Evolutionary conservation across 2,888 invertebrate genomes (phyloP).

Genomic region (Drosophila emarginata): DNA sequence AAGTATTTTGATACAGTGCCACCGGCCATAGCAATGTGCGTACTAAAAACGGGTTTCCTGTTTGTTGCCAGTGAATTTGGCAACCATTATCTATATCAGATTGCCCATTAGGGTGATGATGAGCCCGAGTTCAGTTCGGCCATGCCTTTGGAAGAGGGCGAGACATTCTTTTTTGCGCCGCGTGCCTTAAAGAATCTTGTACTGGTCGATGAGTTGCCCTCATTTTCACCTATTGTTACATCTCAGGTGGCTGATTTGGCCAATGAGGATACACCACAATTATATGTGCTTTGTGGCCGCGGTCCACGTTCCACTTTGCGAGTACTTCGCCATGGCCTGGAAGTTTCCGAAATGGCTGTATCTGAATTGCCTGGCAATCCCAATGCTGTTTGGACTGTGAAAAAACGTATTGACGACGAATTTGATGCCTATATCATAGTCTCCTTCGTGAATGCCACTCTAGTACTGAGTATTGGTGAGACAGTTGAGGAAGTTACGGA

Average conservation of each 20-base stretch:
- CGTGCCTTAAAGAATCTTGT: slow-evolving; percentile 96
- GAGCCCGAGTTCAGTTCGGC: slow-evolving; percentile 99
- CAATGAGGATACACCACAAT: slow-evolving; percentile 99
- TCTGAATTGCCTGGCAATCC: slow-evolving; percentile 99
- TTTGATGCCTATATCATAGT: slow-evolving; percentile 99
- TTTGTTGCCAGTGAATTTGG: slow-evolving; percentile 99
- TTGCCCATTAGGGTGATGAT: slow-evolving; percentile 99
- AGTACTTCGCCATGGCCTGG: slow-evolving; percentile 97
- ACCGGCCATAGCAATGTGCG: slow-evolving; percentile 97
- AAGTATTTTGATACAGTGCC: slow-evolving; percentile 99
- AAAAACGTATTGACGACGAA: slow-evolving; percentile 92
- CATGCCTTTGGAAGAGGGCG: slow-evolving; percentile 98
- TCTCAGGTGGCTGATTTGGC: slow-evolving; percentile 96
- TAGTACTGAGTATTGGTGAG: slow-evolving; percentile 99
- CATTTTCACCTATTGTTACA: slow-evolving; percentile 94
- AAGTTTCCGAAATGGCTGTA: slow-evolving; percentile 99
- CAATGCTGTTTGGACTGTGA: slow-evolving; percentile 99
- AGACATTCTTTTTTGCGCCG: slow-evolving; percentile 99
- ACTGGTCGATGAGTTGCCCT: slow-evolving; percentile 98
- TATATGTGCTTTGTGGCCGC: slow-evolving; percentile 97
- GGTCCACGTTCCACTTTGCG: slow-evolving; percentile 96
- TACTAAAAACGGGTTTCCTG: slow-evolving; percentile 98
- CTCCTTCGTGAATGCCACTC: slow-evolving; percentile 98
- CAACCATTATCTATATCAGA: slow-evolving; percentile 99
- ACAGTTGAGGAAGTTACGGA: slow-evolving; percentile 99